These are phyloP conservation scores for Drosophila guanche DNA, from an alignment of 1,140 invertebrate species.

Conservation along the genomic window DNA sequence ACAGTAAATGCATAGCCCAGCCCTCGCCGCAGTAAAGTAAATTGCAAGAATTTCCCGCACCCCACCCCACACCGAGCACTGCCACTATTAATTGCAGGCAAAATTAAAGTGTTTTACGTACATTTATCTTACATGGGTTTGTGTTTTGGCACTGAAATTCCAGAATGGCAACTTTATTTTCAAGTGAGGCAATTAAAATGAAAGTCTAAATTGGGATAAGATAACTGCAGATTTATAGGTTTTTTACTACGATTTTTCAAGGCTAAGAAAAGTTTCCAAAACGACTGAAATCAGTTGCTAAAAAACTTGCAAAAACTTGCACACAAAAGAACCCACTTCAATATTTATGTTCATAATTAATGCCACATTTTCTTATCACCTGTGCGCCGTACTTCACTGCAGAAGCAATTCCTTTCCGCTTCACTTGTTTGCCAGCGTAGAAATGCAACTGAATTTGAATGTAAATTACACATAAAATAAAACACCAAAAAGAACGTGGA, in stretches of 20 bases:
- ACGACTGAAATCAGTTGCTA: not conserved
- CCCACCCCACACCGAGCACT: not conserved
- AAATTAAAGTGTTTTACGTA: slow-evolving; percentile 55
- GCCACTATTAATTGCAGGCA: slow-evolving; percentile 4
- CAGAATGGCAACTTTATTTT: slow-evolving; percentile 27
- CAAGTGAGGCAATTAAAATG: slow-evolving; percentile 13
- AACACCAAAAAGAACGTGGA: slow-evolving; percentile 16
- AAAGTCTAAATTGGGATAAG: too few species aligned
- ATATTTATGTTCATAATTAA: slow-evolving; percentile 47
- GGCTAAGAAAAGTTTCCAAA: not conserved
- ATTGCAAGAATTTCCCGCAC: slow-evolving; percentile 20
- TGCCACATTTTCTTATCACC: slow-evolving; percentile 50
- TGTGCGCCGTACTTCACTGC: slow-evolving; percentile 25
- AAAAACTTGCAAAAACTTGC: not conserved
- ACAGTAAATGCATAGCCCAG: slow-evolving; percentile 8
- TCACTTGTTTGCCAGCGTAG: slow-evolving; percentile 52
- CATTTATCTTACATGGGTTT: slow-evolving; percentile 37
- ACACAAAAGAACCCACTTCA: not conserved
- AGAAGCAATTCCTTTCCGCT: slow-evolving; percentile 59
- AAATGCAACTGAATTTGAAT: slow-evolving; percentile 77
- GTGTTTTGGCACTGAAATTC: slow-evolving; percentile 41
- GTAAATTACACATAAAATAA: slow-evolving; percentile 9
- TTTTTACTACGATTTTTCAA: too few species aligned
- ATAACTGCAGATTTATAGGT: too few species aligned
- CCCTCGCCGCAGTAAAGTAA: slow-evolving; percentile 31